Base-by-base conservation (phyloP, 2,113 vertebrate species). In the Microtus ochrogaster region DNA sequence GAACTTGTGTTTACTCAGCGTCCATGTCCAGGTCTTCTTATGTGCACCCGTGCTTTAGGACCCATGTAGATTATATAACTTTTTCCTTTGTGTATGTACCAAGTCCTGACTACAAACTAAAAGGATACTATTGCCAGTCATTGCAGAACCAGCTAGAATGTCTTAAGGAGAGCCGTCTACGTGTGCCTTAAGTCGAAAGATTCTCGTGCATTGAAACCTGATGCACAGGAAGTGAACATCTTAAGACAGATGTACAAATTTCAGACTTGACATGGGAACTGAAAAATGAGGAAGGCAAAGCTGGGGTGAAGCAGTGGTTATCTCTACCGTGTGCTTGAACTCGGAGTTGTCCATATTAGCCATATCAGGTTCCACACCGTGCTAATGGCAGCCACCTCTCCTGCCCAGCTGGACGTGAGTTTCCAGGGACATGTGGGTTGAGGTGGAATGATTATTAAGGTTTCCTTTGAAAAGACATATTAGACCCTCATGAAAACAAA, bases 391-490 rank as follows among this genome's bases (percentile, higher is more conserved):
- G 11, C 28, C 49, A 11, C 19, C 58, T 14, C 44, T 3, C 55
- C 84, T 76, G n/a, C 49, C 26, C 77, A 49, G 28, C 8, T 55
- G 22, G n/a, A 49, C 41, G 10, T 22, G 41, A 74, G 39, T 19
- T 44, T 85, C 65, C 22, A 28, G 82, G 13, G 39, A 47, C 30
- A 58, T 10, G 0, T 12, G 11, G 81, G 28, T 58, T 3, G 7
- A 44, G 24, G 39, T 83, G 52, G 7, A 7, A 4, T 77, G 66
- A 30, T 22, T 76, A 16, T 68, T n/a, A 1, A 58, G 68, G 78
- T 17, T 65, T 73, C 70, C 36, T 94, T 76, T 44, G 39, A 95
- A 92, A 92, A 95, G 79, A 70, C 19, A 65, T 16, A 85, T 87
- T 58, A 52, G 21, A 22, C 83, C 79, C 82, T 84, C 24, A 28